Evolutionary conservation across 2,113 vertebrate genomes (phyloP).

Genomic region (Cricetomys ansorgei): DNA sequence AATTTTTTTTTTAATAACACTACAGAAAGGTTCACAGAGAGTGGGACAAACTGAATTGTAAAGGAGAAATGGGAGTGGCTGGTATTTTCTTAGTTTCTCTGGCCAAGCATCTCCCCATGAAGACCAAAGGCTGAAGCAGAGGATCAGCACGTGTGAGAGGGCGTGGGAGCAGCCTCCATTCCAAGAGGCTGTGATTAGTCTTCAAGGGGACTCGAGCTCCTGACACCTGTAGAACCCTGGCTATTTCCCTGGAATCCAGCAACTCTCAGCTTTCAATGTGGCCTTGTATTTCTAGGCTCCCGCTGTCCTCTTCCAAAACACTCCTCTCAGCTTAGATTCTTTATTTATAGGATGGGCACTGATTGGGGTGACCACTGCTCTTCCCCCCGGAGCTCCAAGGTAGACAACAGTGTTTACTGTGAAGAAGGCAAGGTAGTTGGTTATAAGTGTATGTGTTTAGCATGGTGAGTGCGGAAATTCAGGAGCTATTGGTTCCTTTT

Average conservation of each 20-base stretch:
- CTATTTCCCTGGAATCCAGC: background rate
- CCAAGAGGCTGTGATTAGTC: background rate
- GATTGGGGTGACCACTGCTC: background rate
- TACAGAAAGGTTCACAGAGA: background rate
- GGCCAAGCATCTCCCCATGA: background rate
- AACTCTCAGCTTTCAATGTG: background rate
- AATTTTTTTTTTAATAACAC: background rate
- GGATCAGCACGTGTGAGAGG: too few relatives aligned
- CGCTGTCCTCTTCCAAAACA: background rate
- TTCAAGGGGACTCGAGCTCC: too few relatives aligned
- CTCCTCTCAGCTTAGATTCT: background rate
- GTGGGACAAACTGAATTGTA: background rate
- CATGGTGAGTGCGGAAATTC: background rate
- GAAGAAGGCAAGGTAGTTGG: background rate
- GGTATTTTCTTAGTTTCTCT: background rate
- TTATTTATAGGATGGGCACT: background rate
- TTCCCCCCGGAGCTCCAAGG: background rate
- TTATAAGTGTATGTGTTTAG: background rate
- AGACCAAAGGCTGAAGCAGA: background rate
- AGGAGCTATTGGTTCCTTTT: accelerated
- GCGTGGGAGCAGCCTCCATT: background rate
- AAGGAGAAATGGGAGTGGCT: background rate
- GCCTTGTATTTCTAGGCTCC: too few relatives aligned
- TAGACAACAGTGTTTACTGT: background rate
- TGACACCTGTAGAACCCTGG: background rate